These are phyloP conservation scores for Neogobius melanostomus DNA, from an alignment of 2,113 vertebrate genomes.

Conservation along the genomic window DNA sequence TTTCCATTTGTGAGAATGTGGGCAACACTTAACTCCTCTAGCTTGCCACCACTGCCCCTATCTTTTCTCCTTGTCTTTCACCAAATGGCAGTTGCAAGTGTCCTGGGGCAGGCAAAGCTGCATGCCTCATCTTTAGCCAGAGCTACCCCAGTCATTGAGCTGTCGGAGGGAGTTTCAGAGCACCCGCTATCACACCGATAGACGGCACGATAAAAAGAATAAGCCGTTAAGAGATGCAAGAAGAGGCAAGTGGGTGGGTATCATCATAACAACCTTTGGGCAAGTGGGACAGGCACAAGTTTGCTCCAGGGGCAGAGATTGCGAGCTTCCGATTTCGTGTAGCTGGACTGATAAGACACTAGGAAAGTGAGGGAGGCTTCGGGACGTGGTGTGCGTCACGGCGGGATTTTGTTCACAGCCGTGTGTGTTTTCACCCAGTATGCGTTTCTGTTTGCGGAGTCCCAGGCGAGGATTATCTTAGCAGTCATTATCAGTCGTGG, in stretches of 20 bases:
- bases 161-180: constrained; percentile 32
- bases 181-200: constrained; percentile 51
- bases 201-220: constrained; percentile 53
- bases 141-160: constrained; percentile 24
- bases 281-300: constrained; percentile 24
- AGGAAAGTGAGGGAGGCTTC: constrained; percentile 9
- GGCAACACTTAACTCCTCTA: constrained; percentile 3
- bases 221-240: constrained; percentile 40
- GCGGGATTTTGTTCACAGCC: constrained; percentile 28
- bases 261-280: constrained; percentile 41
- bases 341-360: constrained; percentile 49
- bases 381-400: constrained; percentile 8
- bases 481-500: constrained; percentile 62
- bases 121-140: constrained; percentile 31
- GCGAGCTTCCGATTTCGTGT: constrained; percentile 48
- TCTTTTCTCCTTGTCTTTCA: constrained; percentile 22
- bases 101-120: constrained; percentile 37
- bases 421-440: constrained; percentile 15
- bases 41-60: constrained; percentile 15
- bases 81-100: constrained; percentile 36
- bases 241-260: constrained; percentile 33
- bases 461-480: constrained; percentile 62
- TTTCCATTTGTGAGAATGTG: background rate
- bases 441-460: constrained; percentile 27
- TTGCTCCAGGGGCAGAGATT: constrained; percentile 41